Evolutionary conservation across 2,797 vertebrate genomes (phyloP).

Genomic region (Catostomus latipinnis): DNA sequence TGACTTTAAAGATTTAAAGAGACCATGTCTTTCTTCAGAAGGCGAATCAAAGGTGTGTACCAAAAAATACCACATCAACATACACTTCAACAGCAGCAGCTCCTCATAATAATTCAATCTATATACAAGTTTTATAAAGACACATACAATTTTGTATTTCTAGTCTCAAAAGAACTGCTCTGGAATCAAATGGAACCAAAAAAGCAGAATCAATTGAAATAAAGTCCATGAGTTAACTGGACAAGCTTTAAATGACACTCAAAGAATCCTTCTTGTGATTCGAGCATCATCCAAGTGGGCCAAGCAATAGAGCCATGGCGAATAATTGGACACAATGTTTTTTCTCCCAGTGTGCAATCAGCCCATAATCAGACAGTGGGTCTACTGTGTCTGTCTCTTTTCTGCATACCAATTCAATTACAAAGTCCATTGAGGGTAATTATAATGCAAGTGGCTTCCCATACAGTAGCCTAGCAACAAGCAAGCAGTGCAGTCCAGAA

Average conservation of each 20-base stretch:
- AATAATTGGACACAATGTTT: conserved; percentile 36
- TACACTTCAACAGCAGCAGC: background rate
- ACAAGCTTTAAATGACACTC: conserved; percentile 25
- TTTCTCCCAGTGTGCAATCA: conserved; percentile 21
- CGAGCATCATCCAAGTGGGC: conserved; percentile 12
- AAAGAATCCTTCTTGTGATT: conserved; percentile 1
- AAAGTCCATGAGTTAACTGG: background rate
- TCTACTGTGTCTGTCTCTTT: conserved; percentile 20
- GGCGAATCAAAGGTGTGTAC: background rate
- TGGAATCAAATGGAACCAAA: conserved; percentile 19
- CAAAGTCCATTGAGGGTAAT: conserved; percentile 49
- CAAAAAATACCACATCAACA: conserved; percentile 7
- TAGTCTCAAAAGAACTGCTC: background rate
- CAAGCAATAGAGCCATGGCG: conserved; percentile 16
- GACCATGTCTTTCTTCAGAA: background rate
- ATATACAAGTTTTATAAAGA: background rate
- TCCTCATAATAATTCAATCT: conserved; percentile 10
- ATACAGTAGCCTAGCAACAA: conserved; percentile 77
- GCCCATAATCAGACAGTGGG: conserved; percentile 40
- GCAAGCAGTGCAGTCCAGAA: conserved; percentile 23
- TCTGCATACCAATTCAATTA: conserved; percentile 47
- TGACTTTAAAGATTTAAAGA: too few species aligned
- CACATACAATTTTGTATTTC: background rate
- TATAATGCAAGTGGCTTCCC: conserved; percentile 77
- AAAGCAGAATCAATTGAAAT: background rate